Base-by-base conservation (phyloP, 2,797 vertebrate species). In the Alfaro cultratus region DNA sequence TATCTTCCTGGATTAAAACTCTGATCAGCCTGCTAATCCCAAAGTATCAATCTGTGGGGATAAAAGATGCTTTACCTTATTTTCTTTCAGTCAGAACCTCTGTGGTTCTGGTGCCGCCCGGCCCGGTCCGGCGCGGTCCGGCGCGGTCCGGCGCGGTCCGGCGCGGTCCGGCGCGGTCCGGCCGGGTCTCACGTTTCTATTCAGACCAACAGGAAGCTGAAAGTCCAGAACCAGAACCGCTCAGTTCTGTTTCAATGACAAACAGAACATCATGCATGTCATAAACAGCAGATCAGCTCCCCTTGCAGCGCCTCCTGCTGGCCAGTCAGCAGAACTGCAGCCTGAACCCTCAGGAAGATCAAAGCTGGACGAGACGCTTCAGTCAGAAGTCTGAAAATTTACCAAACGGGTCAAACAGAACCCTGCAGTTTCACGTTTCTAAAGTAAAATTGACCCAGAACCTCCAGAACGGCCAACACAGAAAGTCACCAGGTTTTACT, bases 271-370 rank as follows among this genome's bases (percentile, higher is more conserved):
- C 62, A 62, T 57, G 70, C 67, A 67, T 67, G 34, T 26, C 8
- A 34, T 64, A 5, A 67, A 36, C 7, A 67, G 31, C 60, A 36
- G 18, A n/a, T 55, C 62, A 2, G 36, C 16, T 76, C 81, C 26
- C 71, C 73, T 41, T 78, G 62, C 76, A 82, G 81, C n/a, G 31
- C 80, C 80, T 29, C 76, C 80, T 74, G 67, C 67, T 70, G 67
- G 60, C 36, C 26, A 70, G 26, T n/a, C 39, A 43, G 67, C 39
- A 41, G 9, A 70, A 41, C 64, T 41, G 34, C 21, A 70, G 23
- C 21, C 12, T 18, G 18, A 67, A 39, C 39, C 10, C 18, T 4
- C 12, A n/a, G 23, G 29, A 23, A 67, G 11, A 16, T 23, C 2
- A 67, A 67, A 67, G 1, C 39, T 41, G 21, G 21, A 26, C 4